A percentile compares a stretch with the other conserved stretches of the same genome.
These are phyloP conservation scores for Mayetiola destructor DNA, from an alignment of 2,888 invertebrate species.

Conservation along the genomic window DNA sequence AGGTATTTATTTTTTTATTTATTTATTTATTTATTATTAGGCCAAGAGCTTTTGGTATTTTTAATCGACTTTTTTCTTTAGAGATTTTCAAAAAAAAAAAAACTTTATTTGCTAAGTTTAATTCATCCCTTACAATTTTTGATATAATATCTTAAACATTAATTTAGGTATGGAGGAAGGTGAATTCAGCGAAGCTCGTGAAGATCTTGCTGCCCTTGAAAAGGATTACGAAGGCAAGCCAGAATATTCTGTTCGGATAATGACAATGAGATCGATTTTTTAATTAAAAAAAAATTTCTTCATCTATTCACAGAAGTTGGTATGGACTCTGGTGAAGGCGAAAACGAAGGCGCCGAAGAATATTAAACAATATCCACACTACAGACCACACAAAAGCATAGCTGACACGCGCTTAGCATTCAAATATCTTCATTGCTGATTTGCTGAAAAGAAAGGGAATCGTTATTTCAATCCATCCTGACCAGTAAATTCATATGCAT, in stretches of 20 bases:
- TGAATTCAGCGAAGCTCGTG: slow-evolving; percentile 73
- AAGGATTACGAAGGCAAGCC: slow-evolving; percentile 26
- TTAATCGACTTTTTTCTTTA: no score
- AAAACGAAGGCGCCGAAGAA: slow-evolving; percentile 67
- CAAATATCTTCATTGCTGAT: neutral
- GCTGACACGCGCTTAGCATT: neutral
- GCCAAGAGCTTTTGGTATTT: no score
- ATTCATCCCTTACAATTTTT: no score
- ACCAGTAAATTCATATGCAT: no score
- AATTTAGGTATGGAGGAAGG: slow-evolving; percentile 84
- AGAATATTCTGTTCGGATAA: neutral
- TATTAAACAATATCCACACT: slow-evolving; percentile 46
- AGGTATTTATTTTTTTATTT: no score
- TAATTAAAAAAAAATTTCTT: neutral
- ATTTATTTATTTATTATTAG: no score
- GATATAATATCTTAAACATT: slow-evolving; percentile 86
- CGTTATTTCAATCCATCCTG: no score
- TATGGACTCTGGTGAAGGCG: slow-evolving; percentile 71
- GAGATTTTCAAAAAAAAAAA: no score
- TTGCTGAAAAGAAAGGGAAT: no score
- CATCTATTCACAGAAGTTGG: slow-evolving; percentile 49
- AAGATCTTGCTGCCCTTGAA: slow-evolving; percentile 57
- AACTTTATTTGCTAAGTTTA: no score
- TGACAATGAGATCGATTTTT: no score
- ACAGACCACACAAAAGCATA: no score